A percentile compares a stretch with the other conserved stretches of the same genome.
Evolutionary conservation across 2,888 invertebrate species (phyloP).

Genomic region (Drosophila prostipennis): DNA sequence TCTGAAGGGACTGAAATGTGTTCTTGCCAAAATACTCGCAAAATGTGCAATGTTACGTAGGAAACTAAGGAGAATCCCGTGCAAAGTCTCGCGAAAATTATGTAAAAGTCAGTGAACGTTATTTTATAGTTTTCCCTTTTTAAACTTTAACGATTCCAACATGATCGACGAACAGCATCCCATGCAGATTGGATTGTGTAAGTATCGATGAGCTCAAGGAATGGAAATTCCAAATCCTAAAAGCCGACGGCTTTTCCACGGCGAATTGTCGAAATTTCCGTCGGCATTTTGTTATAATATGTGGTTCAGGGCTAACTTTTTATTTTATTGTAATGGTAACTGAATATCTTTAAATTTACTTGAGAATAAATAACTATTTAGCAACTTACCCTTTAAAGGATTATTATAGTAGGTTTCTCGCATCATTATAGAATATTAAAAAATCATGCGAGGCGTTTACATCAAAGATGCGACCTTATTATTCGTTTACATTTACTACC

Average conservation of each 20-base stretch:
- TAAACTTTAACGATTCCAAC: neutral
- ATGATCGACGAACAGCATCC: constrained; percentile 84
- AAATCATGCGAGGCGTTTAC: no score
- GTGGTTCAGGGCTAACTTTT: neutral
- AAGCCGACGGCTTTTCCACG: constrained; percentile 43
- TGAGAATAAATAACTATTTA: no score
- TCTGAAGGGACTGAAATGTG: neutral
- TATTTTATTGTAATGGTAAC: neutral
- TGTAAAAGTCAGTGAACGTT: constrained; percentile 41
- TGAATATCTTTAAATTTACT: no score
- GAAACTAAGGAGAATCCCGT: constrained; percentile 3
- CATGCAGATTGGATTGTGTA: constrained; percentile 83
- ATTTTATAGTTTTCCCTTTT: constrained; percentile 1
- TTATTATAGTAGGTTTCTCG: no score
- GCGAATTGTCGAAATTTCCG: neutral
- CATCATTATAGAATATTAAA: no score
- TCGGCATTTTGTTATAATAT: neutral
- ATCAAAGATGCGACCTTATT: no score
- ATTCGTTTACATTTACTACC: no score
- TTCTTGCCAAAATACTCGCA: neutral
- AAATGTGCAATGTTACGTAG: constrained; percentile 10
- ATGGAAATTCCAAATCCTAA: neutral
- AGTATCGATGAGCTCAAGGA: constrained; percentile 63
- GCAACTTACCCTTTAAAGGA: no score
- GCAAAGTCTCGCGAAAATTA: constrained; percentile 17